A percentile compares a stretch with the other conserved stretches of the same genome.
Conservation (phyloP, 1,140 invertebrate species). For the Liolophura sinensis region DNA sequence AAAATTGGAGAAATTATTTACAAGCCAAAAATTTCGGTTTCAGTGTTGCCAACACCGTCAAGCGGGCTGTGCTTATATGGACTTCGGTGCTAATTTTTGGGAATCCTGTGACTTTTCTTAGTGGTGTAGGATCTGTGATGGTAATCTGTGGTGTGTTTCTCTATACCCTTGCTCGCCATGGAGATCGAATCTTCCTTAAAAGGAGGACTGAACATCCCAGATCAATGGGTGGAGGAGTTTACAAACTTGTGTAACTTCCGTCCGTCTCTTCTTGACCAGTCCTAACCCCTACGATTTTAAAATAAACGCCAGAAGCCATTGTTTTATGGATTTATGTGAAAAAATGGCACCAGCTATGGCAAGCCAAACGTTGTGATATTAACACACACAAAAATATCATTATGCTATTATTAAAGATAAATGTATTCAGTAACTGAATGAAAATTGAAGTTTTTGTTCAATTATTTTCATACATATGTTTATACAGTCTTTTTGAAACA, state of each 20-base stretch:
- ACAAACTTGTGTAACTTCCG: background rate
- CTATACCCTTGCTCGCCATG: slow-evolving; percentile 68
- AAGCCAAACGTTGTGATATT: no score
- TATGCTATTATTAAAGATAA: no score
- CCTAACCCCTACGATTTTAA: no score
- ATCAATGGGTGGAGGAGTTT: background rate
- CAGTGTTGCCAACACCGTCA: slow-evolving; percentile 85
- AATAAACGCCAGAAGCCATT: no score
- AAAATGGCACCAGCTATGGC: no score
- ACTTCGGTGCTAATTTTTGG: slow-evolving; percentile 79
- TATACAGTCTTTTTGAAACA: no score
- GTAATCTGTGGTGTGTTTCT: slow-evolving; percentile 80
- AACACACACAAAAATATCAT: no score
- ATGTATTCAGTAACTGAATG: no score
- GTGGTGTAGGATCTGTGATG: slow-evolving; percentile 74
- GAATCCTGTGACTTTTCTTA: slow-evolving; percentile 77
- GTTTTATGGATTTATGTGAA: no score
- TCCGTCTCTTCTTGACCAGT: no score
- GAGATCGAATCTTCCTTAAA: slow-evolving; percentile 26
- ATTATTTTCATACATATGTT: no score
- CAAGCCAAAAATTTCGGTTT: slow-evolving; percentile 30
- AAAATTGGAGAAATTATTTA: background rate
- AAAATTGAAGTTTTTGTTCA: no score
- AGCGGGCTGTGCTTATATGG: slow-evolving; percentile 83
- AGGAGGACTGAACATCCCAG: background rate